A percentile compares a stretch with the other conserved stretches of the same genome.
phyloP scores from a whole-genome alignment of 1,140 invertebrate species.

The Penaeus chinensis region DNA sequence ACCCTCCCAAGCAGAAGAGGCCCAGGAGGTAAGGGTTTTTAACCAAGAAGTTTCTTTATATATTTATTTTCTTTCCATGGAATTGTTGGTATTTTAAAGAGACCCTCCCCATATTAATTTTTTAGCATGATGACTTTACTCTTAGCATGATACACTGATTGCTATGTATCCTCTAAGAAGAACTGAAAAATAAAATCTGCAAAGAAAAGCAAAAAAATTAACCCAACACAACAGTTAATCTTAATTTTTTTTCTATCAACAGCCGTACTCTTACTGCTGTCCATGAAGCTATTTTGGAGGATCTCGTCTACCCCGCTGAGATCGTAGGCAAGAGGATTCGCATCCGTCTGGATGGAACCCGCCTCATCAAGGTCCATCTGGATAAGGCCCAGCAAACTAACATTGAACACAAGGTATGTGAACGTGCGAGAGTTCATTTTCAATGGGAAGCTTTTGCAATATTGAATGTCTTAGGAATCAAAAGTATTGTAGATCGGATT shows the following conservation, averaged over 20 bases:
- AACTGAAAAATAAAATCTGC: constrained; percentile 21
- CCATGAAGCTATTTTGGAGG: constrained; percentile 96
- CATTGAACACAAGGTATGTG: constrained; percentile 96
- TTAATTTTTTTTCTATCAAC: constrained; percentile 60
- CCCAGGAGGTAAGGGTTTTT: constrained; percentile 78
- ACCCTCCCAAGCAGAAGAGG: constrained; percentile 96
- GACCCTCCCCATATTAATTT: not conserved
- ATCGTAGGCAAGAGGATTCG: constrained; percentile 98
- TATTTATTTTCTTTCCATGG: too few species aligned
- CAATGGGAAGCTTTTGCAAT: not conserved
- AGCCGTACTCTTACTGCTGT: constrained; percentile 96
- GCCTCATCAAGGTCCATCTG: constrained; percentile 97
- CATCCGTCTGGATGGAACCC: constrained; percentile 94
- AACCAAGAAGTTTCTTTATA: not conserved
- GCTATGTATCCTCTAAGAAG: constrained; percentile 52
- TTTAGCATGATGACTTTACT: constrained; percentile 32
- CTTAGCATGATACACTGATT: constrained; percentile 28
- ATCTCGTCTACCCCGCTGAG: constrained; percentile 98
- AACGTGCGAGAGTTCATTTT: constrained; percentile 14
- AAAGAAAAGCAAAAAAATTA: too few species aligned
- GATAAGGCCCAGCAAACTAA: constrained; percentile 99
- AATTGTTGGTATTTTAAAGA: too few species aligned
- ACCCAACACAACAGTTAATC: too few species aligned
- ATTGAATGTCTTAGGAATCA: not conserved
- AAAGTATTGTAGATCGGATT: not conserved